Evolutionary conservation across 2,888 invertebrate species (phyloP), one percentile per base, ranked within the genome.

Genomic region (Malacosoma neustria): DNA sequence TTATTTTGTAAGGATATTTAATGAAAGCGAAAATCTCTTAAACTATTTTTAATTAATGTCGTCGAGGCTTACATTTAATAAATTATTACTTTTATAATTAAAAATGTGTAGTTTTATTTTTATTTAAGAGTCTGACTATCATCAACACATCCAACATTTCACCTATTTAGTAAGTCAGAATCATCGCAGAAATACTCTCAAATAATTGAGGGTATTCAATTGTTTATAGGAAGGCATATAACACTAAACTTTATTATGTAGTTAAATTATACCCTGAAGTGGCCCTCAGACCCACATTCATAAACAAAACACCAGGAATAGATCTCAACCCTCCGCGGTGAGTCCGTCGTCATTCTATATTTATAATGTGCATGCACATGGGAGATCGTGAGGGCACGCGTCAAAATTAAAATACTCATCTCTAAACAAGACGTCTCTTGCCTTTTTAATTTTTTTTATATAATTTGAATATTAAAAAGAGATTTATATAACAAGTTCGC

Each of bases 311-410:
- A 52, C 64, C 60, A 51, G 48, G 70, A 74, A 77, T 80, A 79
- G 75, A 57, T 50, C 55, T 45, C 48, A 67, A 66, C 75, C 80
- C 81, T 76, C 77, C 71, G 48, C 61, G 58, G 57, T 50, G 66
- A 61, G 62, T 61, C 52, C n/a, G 5, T 62, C 58, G 64, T 61
- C 61, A 51, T 43, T 60, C 66, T 82, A 81, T 79, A 72, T 80
- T 59, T 72, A 61, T 54, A 49, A 54, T 51, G 53, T 52, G 57
- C 61, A 54, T 61, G 58, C 61, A 60, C 66, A 54, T 43, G 51
- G 43, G 49, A 49, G 41, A 44, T 9, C 22, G 9, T 22, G 22
- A 41, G 39, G 51, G 64, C 72, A 68, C 72, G 67, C 60, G 67
- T 62, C 68, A 57, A 42, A 57, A 57, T 66, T 51, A 64, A 55